phyloP scores from a whole-genome alignment of 2,888 invertebrate genomes.

The Agapetus fuscipes region DNA sequence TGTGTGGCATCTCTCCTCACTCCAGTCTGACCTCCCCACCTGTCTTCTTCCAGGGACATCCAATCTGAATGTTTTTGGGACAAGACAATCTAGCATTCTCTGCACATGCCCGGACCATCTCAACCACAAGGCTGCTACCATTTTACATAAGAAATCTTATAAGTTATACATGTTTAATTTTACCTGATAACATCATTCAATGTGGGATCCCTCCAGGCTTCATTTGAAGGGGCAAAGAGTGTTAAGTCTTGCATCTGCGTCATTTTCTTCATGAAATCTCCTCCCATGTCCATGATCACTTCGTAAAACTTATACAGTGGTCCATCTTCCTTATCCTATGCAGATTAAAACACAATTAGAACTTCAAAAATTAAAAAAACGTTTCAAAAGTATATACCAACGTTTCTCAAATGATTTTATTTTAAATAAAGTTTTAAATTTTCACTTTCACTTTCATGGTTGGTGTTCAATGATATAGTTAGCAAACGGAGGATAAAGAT shows the following conservation, averaged over 20 bases:
- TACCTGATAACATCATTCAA: conserved; percentile 60
- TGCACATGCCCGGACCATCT: no score
- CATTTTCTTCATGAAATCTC: conserved; percentile 63
- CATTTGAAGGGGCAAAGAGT: conserved; percentile 82
- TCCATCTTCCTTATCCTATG: conserved; percentile 63
- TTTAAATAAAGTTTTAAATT: no score
- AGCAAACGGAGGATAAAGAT: no score
- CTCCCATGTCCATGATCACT: conserved; percentile 67
- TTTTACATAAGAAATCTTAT: neutral
- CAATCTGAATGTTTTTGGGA: no score
- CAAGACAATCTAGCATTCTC: no score
- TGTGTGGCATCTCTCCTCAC: no score
- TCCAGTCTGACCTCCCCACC: no score
- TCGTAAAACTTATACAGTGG: conserved; percentile 76
- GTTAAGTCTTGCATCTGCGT: conserved; percentile 65
- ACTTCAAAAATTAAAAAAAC: neutral
- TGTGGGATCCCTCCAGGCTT: conserved; percentile 68
- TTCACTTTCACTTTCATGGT: no score
- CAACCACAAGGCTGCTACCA: no score
- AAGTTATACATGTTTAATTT: conserved; percentile 1
- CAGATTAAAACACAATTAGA: neutral
- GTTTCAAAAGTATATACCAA: neutral
- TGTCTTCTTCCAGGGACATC: no score
- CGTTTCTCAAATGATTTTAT: no score
- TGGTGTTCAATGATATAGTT: no score